These are phyloP conservation scores for Paraplagusia blochii DNA, from an alignment of 2,113 vertebrate genomes.

Conservation along the genomic window DNA sequence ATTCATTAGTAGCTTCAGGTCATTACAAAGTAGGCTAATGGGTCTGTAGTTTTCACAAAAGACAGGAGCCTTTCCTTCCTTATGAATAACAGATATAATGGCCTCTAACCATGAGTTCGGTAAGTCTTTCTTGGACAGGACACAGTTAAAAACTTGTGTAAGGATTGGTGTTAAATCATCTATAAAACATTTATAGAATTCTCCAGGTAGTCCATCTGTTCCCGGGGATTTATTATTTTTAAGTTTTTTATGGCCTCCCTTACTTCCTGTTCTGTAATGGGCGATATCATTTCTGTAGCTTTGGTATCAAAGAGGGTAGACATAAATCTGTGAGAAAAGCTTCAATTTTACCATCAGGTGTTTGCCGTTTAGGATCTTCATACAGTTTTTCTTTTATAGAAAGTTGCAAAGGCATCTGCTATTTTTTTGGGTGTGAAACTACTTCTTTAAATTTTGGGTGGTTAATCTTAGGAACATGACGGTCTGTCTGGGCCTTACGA, in stretches of 20 bases:
- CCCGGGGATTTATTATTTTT: too few relatives aligned
- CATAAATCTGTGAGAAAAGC: background rate
- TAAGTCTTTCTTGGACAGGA: background rate
- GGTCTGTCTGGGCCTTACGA: too few relatives aligned
- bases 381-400: background rate
- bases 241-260: background rate
- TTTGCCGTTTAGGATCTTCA: background rate
- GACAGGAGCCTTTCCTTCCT: background rate
- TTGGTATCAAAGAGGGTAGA: background rate
- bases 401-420: background rate
- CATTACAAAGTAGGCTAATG: too few relatives aligned
- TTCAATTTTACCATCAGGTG: background rate
- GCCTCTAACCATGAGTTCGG: background rate
- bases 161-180: too few relatives aligned
- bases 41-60: background rate
- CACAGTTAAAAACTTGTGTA: conserved; percentile 4
- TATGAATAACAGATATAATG: background rate
- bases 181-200: too few relatives aligned
- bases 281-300: background rate
- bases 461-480: too few relatives aligned
- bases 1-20: too few relatives aligned
- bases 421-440: background rate
- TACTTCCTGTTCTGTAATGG: background rate
- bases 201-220: too few relatives aligned
- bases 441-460: background rate